Conservation (phyloP, 2,888 invertebrate species). For the Aricia artaxerxes region DNA sequence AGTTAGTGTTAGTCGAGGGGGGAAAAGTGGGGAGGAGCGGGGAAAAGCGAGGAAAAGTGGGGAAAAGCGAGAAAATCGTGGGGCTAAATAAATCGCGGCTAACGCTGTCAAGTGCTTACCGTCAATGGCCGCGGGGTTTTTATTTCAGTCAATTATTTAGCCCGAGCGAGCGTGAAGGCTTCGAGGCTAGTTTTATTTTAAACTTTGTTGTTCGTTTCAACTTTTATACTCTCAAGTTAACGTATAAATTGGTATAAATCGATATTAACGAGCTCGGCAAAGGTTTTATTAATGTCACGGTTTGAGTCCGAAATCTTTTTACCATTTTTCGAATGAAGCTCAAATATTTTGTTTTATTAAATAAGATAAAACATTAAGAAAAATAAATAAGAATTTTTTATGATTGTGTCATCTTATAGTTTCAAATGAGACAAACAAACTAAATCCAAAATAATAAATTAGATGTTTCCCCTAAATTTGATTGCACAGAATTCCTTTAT, state of each 20-base stretch:
- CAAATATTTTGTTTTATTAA: background rate
- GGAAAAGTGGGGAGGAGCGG: background rate
- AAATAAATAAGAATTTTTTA: no score
- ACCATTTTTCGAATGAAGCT: background rate
- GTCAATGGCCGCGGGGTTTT: conserved; percentile 36
- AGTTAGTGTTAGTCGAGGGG: conserved; percentile 16
- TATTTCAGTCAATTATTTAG: conserved; percentile 38
- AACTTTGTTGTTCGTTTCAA: conserved; percentile 32
- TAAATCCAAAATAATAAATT: no score
- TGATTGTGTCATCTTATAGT: no score
- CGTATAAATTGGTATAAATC: conserved; percentile 22
- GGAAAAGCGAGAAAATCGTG: conserved; percentile 23
- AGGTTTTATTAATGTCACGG: background rate
- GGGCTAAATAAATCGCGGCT: conserved; percentile 33
- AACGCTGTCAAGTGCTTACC: conserved; percentile 36
- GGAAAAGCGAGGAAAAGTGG: background rate
- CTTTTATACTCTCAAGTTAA: conserved; percentile 20
- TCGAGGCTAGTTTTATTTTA: conserved; percentile 32
- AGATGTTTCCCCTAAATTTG: no score
- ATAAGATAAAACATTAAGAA: no score
- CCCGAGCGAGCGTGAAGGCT: conserved; percentile 33
- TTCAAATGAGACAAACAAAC: no score
- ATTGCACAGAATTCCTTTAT: no score
- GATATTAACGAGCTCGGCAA: background rate
- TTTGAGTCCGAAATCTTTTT: background rate